A percentile compares a stretch with the other conserved stretches of the same genome.
Conservation (phyloP, 2,888 invertebrate species). For the Dynastes tityus region DNA sequence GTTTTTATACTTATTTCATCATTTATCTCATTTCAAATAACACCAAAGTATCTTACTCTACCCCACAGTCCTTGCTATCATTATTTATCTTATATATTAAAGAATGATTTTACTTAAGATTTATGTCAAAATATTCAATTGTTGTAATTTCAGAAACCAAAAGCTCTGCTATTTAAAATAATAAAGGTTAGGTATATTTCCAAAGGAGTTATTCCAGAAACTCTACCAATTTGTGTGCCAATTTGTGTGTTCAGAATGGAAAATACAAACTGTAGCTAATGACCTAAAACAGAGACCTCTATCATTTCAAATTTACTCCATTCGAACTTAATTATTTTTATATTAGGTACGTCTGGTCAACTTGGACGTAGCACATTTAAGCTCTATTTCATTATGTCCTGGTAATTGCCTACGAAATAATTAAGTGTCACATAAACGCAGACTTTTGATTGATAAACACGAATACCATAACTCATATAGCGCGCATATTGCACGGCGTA, state of each 20-base stretch:
- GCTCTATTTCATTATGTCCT: not conserved
- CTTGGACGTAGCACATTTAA: not conserved
- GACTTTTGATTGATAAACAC: constrained; percentile 22
- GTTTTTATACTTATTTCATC: too few relatives aligned
- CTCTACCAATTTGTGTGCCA: too few relatives aligned
- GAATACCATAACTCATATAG: constrained; percentile 5
- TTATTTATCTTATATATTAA: too few relatives aligned
- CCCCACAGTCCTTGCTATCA: too few relatives aligned
- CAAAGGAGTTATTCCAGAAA: too few relatives aligned
- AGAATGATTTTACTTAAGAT: too few relatives aligned
- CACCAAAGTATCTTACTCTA: too few relatives aligned
- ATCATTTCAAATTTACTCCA: not conserved
- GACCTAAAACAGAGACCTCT: not conserved
- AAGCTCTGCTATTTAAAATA: too few relatives aligned
- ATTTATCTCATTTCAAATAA: too few relatives aligned
- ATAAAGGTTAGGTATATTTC: too few relatives aligned
- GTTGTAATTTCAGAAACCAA: too few relatives aligned
- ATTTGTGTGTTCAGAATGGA: not conserved
- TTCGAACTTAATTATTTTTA: constrained; percentile 1
- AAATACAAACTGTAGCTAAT: not conserved
- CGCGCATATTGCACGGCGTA: not conserved
- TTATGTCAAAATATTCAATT: too few relatives aligned
- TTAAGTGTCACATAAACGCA: constrained; percentile 9
- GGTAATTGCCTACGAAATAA: constrained; percentile 22
- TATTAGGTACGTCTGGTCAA: not conserved